phyloP scores from a whole-genome alignment of 1,140 invertebrate species.

The Orius insidiosus region DNA sequence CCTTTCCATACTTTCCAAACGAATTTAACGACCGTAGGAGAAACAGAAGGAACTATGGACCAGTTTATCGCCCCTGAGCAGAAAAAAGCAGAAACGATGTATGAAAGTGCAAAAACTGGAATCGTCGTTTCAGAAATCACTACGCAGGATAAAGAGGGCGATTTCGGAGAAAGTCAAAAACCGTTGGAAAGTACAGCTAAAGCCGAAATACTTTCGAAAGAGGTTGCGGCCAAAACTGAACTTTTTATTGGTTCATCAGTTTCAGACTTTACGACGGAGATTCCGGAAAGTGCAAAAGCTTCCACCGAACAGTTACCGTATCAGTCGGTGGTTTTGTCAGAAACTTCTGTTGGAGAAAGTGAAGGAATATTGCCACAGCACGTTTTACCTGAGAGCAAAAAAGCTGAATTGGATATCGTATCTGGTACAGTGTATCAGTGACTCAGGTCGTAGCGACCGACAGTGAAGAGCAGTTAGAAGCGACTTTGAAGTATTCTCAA shows the following conservation, averaged over 20 bases:
- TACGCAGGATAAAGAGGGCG: slow-evolving; percentile 20
- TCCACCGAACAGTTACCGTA: slow-evolving; percentile 16
- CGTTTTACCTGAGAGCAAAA: slow-evolving; percentile 22
- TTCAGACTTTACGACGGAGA: slow-evolving; percentile 10
- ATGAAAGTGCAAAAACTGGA: slow-evolving; percentile 17
- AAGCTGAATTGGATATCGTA: slow-evolving; percentile 27
- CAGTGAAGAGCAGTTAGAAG: slow-evolving; percentile 17
- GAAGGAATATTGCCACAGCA: slow-evolving; percentile 22
- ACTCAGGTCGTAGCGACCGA: slow-evolving; percentile 30
- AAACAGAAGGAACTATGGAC: slow-evolving; percentile 17
- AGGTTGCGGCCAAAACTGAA: slow-evolving; percentile 20
- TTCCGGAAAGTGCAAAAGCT: slow-evolving; percentile 13
- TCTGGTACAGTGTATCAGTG: slow-evolving; percentile 28
- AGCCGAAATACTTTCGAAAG: slow-evolving; percentile 23
- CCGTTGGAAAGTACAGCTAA: slow-evolving; percentile 19
- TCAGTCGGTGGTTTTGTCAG: slow-evolving; percentile 18
- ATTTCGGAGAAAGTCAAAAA: slow-evolving; percentile 18
- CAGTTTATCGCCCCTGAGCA: slow-evolving; percentile 17
- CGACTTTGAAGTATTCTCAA: slow-evolving; percentile 12
- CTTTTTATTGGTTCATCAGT: slow-evolving; percentile 13
- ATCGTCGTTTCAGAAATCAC: slow-evolving; percentile 23
- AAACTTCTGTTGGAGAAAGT: slow-evolving; percentile 19
- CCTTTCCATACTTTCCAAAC: slow-evolving; percentile 18
- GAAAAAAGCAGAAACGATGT: slow-evolving; percentile 20
- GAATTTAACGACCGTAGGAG: slow-evolving; percentile 16